phyloP scores from a whole-genome alignment of 2,888 invertebrate genomes.

The Morpho helenor region DNA sequence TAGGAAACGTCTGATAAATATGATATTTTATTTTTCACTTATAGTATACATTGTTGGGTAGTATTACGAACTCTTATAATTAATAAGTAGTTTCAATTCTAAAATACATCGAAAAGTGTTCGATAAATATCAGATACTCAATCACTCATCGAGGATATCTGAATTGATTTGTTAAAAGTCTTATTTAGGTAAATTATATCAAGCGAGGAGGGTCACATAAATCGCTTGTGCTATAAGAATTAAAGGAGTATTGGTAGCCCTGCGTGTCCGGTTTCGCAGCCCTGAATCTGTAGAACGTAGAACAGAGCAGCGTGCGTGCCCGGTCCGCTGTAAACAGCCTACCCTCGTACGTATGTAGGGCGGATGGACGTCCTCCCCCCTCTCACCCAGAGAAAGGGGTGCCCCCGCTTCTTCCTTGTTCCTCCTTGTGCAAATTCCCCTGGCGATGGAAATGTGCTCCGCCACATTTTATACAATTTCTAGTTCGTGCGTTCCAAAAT shows the following conservation, averaged over 20 bases:
- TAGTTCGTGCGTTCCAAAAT: conserved; percentile 60
- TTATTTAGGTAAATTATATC: neutral
- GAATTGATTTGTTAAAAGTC: too few species aligned
- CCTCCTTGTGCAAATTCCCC: conserved; percentile 80
- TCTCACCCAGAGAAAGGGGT: conserved; percentile 70
- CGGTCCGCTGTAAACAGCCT: conserved; percentile 73
- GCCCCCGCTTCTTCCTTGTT: conserved; percentile 75
- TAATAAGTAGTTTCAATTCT: too few species aligned
- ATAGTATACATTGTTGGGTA: too few species aligned
- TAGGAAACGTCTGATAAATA: too few species aligned
- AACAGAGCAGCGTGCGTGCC: conserved; percentile 71
- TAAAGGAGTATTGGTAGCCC: conserved; percentile 47
- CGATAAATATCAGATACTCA: too few species aligned
- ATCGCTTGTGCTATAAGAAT: too few species aligned
- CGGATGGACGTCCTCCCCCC: conserved; percentile 67
- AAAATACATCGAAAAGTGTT: neutral
- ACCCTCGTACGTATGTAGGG: conserved; percentile 68
- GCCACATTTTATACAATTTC: conserved; percentile 79
- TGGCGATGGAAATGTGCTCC: conserved; percentile 78
- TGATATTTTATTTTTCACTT: too few species aligned
- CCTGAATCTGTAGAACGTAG: conserved; percentile 75
- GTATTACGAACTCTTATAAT: too few species aligned
- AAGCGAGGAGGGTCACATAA: too few species aligned
- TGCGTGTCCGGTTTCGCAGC: conserved; percentile 70
- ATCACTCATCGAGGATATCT: too few species aligned